Percentiles rank a stretch among this genome's conserved stretches.
Evolutionary conservation across 2,797 vertebrate genomes (phyloP).

Genomic region (Aulostomus chinensis): DNA sequence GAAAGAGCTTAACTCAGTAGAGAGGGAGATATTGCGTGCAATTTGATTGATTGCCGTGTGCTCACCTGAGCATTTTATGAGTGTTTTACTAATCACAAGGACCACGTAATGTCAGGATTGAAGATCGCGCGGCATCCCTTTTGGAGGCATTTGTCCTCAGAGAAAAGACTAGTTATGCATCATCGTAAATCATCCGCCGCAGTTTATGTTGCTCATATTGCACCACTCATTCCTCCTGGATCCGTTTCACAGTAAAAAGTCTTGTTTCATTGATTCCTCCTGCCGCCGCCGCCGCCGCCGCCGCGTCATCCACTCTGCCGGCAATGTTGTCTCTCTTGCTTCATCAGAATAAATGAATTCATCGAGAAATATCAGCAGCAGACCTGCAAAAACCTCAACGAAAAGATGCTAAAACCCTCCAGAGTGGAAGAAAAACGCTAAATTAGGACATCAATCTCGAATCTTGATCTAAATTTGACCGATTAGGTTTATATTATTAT

Average conservation of each 20-base stretch:
- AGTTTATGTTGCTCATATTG: conserved; percentile 25
- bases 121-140: conserved; percentile 45
- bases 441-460: no score
- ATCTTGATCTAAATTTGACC: no score
- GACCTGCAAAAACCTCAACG: no score
- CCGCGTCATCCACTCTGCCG: no score
- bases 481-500: no score
- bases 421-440: no score
- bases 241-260: background rate
- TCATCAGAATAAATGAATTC: no score
- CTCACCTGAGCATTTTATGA: conserved; percentile 64
- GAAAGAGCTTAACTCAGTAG: conserved; percentile 60
- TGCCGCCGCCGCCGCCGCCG: no score
- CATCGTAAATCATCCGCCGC: conserved; percentile 51
- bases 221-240: conserved; percentile 31
- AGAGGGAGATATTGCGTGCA: conserved; percentile 13
- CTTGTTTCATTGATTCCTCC: conserved; percentile 1
- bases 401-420: no score
- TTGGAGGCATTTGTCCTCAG: conserved; percentile 30
- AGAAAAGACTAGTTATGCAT: conserved; percentile 35
- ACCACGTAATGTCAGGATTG: conserved; percentile 52
- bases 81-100: conserved; percentile 56
- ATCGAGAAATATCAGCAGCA: no score
- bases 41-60: conserved; percentile 58
- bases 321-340: no score